A percentile compares a stretch with the other conserved stretches of the same genome.
phyloP scores from a whole-genome alignment of 2,888 invertebrate species.

The Argyresthia albistria region DNA sequence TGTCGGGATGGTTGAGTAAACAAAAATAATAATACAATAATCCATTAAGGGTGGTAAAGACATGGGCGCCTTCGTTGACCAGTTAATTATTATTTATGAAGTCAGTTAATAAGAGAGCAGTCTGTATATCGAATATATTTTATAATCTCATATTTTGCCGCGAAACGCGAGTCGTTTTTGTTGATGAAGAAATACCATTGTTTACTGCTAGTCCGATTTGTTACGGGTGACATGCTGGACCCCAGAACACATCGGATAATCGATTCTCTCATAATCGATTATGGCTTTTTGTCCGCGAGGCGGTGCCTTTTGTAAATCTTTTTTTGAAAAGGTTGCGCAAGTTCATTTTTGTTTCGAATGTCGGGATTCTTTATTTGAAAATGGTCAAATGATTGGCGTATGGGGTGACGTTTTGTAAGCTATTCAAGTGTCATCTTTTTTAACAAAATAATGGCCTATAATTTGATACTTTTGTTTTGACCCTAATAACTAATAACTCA shows the following conservation, averaged over 20 bases:
- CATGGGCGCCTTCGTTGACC: too few relatives aligned
- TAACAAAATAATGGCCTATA: too few relatives aligned
- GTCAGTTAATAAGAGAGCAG: conserved; percentile 21
- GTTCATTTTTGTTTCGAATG: background rate
- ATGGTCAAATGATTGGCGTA: background rate
- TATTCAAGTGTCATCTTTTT: too few relatives aligned
- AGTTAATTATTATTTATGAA: too few relatives aligned
- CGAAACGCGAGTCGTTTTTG: conserved; percentile 45
- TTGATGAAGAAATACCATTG: conserved; percentile 67
- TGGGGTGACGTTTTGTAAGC: too few relatives aligned
- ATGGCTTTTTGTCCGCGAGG: conserved; percentile 37
- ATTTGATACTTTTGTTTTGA: too few relatives aligned
- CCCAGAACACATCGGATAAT: conserved; percentile 45
- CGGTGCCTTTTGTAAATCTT: conserved; percentile 47
- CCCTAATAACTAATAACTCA: too few relatives aligned
- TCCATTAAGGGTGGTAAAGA: too few relatives aligned
- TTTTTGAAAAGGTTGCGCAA: conserved; percentile 9
- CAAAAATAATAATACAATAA: too few relatives aligned
- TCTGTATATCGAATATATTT: conserved; percentile 37
- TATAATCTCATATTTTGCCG: conserved; percentile 53
- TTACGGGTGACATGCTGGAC: conserved; percentile 50
- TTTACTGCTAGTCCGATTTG: conserved; percentile 47
- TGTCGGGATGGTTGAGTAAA: too few relatives aligned
- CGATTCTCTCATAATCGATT: conserved; percentile 62
- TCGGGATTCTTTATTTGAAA: background rate